Evolutionary conservation across 2,888 invertebrate genomes (phyloP).

Genomic region (Alloscopus bannaensis): DNA sequence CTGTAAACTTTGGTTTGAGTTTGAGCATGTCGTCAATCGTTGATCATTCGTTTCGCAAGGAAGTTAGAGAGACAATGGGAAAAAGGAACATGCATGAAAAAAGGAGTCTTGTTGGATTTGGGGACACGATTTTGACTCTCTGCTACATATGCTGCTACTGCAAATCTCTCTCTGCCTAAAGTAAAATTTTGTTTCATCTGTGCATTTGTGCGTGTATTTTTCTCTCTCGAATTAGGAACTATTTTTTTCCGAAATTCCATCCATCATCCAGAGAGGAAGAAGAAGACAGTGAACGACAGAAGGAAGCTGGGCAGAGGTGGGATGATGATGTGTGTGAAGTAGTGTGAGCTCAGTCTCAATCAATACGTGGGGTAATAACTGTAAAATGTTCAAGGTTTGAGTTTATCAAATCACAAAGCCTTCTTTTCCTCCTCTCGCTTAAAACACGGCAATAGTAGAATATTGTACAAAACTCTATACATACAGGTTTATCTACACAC

Average conservation of each 20-base stretch:
- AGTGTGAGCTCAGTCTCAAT: constrained; percentile 58
- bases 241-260: too few relatives aligned
- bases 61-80: constrained; percentile 23
- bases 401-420: constrained; percentile 14
- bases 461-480: constrained; percentile 38
- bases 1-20: constrained; percentile 57
- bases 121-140: constrained; percentile 55
- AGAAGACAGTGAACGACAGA: constrained; percentile 26
- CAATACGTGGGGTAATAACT: constrained; percentile 62
- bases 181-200: constrained; percentile 50
- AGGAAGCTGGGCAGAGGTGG: constrained; percentile 20
- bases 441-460: constrained; percentile 14
- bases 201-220: constrained; percentile 60
- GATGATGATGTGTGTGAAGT: constrained; percentile 24
- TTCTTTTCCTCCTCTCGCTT: too few relatives aligned
- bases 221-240: constrained; percentile 13
- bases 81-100: too few relatives aligned
- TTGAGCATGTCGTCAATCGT: constrained; percentile 53
- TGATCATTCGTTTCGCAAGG: too few relatives aligned
- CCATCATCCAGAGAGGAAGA: constrained; percentile 40
- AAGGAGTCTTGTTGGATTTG: too few relatives aligned
- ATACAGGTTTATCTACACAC: constrained; percentile 1
- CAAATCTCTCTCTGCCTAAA: neutral
- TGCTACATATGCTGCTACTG: constrained; percentile 55
- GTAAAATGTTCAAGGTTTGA: constrained; percentile 52